Evolutionary conservation across 2,113 vertebrate species (phyloP).

Genomic region (Engystomops pustulosus): DNA sequence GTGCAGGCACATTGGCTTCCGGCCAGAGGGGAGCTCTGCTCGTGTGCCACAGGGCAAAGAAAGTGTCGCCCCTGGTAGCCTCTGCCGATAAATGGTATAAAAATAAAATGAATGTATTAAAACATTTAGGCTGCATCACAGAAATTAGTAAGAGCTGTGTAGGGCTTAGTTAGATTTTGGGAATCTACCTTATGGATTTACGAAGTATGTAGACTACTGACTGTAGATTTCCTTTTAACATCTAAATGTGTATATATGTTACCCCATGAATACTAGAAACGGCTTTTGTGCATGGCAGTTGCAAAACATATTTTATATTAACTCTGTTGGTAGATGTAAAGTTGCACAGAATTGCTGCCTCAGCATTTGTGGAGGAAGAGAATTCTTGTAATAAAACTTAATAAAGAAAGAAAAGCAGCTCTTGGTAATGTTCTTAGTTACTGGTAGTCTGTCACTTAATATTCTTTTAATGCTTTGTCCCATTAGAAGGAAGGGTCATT

Average conservation of each 20-base stretch:
- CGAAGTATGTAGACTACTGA: too few relatives aligned
- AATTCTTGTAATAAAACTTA: constrained; percentile 52
- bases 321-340: constrained; percentile 22
- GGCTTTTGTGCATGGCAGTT: constrained; percentile 4
- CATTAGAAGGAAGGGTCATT: constrained; percentile 47
- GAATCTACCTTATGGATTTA: too few relatives aligned
- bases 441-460: constrained; percentile 40
- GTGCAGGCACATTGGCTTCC: too few relatives aligned
- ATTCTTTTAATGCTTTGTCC: constrained; percentile 49
- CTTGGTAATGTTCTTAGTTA: constrained; percentile 47
- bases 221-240: too few relatives aligned
- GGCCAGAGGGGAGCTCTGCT: too few relatives aligned
- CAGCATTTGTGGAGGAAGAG: constrained; percentile 42
- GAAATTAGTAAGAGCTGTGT: too few relatives aligned
- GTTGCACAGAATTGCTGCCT: constrained; percentile 36
- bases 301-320: constrained; percentile 48
- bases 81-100: too few relatives aligned
- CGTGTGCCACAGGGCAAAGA: too few relatives aligned
- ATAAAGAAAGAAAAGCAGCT: constrained; percentile 29
- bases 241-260: constrained; percentile 19
- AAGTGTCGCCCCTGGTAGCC: too few relatives aligned
- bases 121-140: too few relatives aligned
- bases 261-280: not conserved
- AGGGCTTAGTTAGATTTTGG: too few relatives aligned
- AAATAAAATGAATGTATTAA: too few relatives aligned